Evolutionary conservation across 2,113 vertebrate species (phyloP), one percentile per base, ranked within the genome.

Genomic region (Podocnemis expansa): DNA sequence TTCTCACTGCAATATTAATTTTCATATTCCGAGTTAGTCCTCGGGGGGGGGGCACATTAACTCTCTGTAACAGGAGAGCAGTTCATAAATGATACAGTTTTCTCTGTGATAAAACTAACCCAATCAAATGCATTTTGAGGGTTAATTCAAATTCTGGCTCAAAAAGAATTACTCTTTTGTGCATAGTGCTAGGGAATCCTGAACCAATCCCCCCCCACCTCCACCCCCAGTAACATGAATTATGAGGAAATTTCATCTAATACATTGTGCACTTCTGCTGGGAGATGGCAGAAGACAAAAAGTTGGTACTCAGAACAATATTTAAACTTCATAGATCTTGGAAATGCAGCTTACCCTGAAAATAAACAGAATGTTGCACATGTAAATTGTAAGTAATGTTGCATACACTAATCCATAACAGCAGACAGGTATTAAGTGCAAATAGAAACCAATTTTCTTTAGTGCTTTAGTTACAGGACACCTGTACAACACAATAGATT

Each of bases 361-460:
- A 16, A 93, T 0, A 10, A 85, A 82, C 67, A 95, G 80, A 90
- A 52, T 43, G 81, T 0, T 41, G 67, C 84, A 83, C 29, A 88
- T 93, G 87, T 80, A 76, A 95, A 90, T 89, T 82, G 93, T 80
- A 89, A 91, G 51, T 84, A 84, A 38, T 29, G 93, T 87, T 94
- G 27, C 29, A 73, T 76, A 94, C 81, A 85, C 58, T 76, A 82
- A 91, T 93, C 87, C 55, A 34, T 93, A 95, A 92, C 86, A 79
- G 90, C 82, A 84, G 92, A 89, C 82, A 85, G 93, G 96, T 94
- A 91, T 96, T 91, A 85, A 83, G 92, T 22, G 78, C 92, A 91
- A 93, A 97, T 90, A 96, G 95, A 97, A 96, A 97, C 96, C 97
- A 97, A 98, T 98, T 97, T 97, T 94, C 97, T 96, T 97, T 97